phyloP scores from a whole-genome alignment of 2,888 invertebrate genomes.

The Hedya salicella region DNA sequence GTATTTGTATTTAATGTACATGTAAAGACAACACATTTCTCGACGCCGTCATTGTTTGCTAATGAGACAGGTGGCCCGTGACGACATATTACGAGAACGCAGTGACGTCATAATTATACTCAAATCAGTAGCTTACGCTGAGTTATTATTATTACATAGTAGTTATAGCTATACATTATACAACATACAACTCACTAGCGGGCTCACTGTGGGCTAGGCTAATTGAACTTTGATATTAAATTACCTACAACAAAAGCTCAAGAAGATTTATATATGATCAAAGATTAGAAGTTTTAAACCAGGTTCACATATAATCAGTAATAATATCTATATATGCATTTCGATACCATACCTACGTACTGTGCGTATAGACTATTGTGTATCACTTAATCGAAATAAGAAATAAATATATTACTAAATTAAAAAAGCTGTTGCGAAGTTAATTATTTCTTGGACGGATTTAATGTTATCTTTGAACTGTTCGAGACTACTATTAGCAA shows the following conservation, averaged over 20 bases:
- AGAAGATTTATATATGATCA: no score
- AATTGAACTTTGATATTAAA: not conserved
- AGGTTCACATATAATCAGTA: no score
- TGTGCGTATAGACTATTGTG: not conserved
- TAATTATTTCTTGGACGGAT: constrained; percentile 35
- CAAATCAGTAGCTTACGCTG: not conserved
- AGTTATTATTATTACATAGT: no score
- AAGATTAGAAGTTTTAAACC: no score
- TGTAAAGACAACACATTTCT: constrained; percentile 15
- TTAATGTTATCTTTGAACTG: constrained; percentile 24
- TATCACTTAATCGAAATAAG: not conserved
- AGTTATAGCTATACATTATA: no score
- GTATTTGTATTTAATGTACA: no score
- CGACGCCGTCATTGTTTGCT: constrained; percentile 75
- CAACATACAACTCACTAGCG: constrained; percentile 57
- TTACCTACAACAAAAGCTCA: no score
- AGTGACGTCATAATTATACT: constrained; percentile 17
- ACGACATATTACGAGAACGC: constrained; percentile 52
- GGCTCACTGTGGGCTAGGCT: not conserved
- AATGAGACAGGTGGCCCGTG: constrained; percentile 72
- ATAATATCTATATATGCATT: no score
- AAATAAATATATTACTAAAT: not conserved
- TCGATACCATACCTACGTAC: not conserved
- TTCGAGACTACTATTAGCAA: constrained; percentile 17
- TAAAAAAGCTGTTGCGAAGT: no score